A percentile compares a stretch with the other conserved stretches of the same genome.
Conservation (phyloP, 2,888 invertebrate genomes). For the Yponomeuta malinellus region DNA sequence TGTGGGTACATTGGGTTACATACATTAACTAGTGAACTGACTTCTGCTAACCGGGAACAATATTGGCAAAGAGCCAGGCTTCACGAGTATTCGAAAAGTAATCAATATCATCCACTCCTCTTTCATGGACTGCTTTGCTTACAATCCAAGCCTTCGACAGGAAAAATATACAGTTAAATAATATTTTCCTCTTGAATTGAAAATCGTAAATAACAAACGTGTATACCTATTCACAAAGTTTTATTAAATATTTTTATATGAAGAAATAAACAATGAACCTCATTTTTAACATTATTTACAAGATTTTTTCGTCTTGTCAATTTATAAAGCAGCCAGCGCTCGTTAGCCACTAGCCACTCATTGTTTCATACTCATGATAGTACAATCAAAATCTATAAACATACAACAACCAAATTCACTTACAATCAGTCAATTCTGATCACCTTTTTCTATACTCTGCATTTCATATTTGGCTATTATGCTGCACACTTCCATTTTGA, state of each 20-base stretch:
- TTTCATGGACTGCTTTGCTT: not conserved
- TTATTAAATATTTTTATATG: too few relatives aligned
- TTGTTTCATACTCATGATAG: too few relatives aligned
- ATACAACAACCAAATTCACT: not conserved
- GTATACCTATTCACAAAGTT: too few relatives aligned
- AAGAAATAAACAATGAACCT: too few relatives aligned
- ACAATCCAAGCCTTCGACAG: not conserved
- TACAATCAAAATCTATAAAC: conserved; percentile 28
- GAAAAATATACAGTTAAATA: too few relatives aligned
- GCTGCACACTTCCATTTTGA: conserved; percentile 71
- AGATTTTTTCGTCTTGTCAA: too few relatives aligned
- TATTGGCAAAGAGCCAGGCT: not conserved
- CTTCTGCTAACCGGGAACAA: not conserved
- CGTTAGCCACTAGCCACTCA: too few relatives aligned
- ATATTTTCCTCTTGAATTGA: too few relatives aligned
- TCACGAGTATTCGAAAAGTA: not conserved
- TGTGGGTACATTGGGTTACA: not conserved
- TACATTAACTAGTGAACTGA: not conserved
- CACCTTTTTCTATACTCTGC: conserved; percentile 59
- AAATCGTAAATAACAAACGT: too few relatives aligned
- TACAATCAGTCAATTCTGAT: not conserved
- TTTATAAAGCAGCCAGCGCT: too few relatives aligned
- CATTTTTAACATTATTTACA: too few relatives aligned
- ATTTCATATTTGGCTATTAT: conserved; percentile 71
- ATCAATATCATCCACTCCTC: not conserved